Base-by-base conservation (phyloP, 2,888 invertebrate species). In the Neoascia interrupta region DNA sequence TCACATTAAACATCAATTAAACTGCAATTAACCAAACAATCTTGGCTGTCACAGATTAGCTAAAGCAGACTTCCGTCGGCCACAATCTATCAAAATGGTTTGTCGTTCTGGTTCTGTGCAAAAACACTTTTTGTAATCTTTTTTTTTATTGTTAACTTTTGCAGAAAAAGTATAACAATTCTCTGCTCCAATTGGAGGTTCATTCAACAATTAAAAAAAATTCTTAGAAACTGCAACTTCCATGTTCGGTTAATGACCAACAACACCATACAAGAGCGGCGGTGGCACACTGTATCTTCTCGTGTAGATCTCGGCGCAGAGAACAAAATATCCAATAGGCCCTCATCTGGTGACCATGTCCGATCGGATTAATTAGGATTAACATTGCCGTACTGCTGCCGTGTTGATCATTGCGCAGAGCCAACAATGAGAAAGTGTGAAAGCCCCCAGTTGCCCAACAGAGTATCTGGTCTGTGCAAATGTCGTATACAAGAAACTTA, bases 291-390 rank as follows among this genome's bases (percentile, higher is more conserved):
- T 21, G 4, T 8, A 26, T 3, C 39, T 16, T 13, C 34, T 34
- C 11, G 21, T 26, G 15, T 11, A 45, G 13, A 13, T 45, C 11
- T 23, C 34, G 45, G 10, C 15, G 37, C 15, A 8, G 53, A 36
- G 19, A 31, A 36, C 23, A 66, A 21, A 58, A 28, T 23, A 58
- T 31, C 73, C 69, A 69, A 61, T 69, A 69, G 51, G 54, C 54
- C 13, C 10, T n/a, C 61, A 41, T 54, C 41, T 41, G 8, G 47
- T 49, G 64, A 41, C 31, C 49, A 26, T 56, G 61, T 34, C 60
- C 64, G 60, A 69, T 18, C 45, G 72, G 60, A 70, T 72, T 72
- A 66, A 70, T 72, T 76, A 70, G 64, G 76, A 76, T 76, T 70
- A 76, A 58, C 76, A 66, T 34, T 37, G 19, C 26, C 36, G 43